Evolutionary conservation across 2,797 vertebrate genomes (phyloP).

Genomic region (Gila robusta): DNA sequence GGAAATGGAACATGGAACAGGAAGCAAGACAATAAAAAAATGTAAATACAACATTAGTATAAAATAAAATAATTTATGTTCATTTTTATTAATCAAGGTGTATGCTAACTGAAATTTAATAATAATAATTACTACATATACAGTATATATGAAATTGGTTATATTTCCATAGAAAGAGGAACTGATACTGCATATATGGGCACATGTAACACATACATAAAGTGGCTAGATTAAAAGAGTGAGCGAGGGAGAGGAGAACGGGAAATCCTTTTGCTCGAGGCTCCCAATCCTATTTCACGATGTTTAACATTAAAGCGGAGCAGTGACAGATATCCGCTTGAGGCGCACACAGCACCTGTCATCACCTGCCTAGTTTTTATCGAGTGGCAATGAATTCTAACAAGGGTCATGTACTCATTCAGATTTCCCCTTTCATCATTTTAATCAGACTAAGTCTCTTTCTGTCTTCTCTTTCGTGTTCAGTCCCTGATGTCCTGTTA

Average conservation of each 20-base stretch:
- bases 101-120: neutral
- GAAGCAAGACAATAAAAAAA: neutral
- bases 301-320: slow-evolving; percentile 31
- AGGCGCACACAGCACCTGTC: slow-evolving; percentile 44
- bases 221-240: slow-evolving; percentile 10
- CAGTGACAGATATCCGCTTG: slow-evolving; percentile 40
- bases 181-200: neutral
- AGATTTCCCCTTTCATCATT: slow-evolving; percentile 31
- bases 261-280: slow-evolving; percentile 15
- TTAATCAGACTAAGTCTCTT: neutral
- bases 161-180: neutral
- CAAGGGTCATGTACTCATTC: slow-evolving; percentile 9
- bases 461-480: slow-evolving; percentile 8
- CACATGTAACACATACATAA: neutral
- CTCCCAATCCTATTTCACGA: slow-evolving; percentile 26
- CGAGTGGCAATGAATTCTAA: neutral
- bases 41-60: neutral
- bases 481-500: neutral
- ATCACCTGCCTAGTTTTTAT: slow-evolving; percentile 33
- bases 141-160: neutral
- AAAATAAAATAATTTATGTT: neutral
- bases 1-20: neutral
- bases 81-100: neutral
- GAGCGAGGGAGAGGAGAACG: neutral
- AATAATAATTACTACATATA: too few relatives aligned